These are phyloP conservation scores for Merops nubicus DNA, from an alignment of 2,113 vertebrate genomes.

Conservation along the genomic window DNA sequence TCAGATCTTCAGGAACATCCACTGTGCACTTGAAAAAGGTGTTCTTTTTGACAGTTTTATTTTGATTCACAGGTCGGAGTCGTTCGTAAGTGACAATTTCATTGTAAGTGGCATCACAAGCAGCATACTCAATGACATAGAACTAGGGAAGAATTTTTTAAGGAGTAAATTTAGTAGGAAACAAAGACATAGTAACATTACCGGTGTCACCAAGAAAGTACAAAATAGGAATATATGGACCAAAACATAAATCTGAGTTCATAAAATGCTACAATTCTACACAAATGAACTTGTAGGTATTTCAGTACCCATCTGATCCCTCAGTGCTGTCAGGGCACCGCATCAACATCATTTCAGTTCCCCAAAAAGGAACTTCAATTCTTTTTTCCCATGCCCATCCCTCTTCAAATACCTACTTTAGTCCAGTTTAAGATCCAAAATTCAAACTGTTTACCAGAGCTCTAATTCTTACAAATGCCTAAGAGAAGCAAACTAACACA, in stretches of 20 bases:
- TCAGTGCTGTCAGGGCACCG: fast-evolving
- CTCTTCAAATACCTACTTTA: not conserved
- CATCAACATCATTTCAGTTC: not conserved
- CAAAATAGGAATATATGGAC: not conserved
- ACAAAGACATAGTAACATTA: not conserved
- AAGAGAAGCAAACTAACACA: not conserved
- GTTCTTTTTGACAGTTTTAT: slow-evolving; percentile 85
- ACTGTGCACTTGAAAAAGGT: slow-evolving; percentile 86
- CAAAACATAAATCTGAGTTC: not conserved
- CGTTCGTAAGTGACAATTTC: slow-evolving; percentile 86
- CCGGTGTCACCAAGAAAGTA: not conserved
- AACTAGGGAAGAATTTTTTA: slow-evolving; percentile 64
- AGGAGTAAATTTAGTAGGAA: not conserved
- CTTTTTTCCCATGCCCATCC: not conserved
- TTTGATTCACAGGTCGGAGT: slow-evolving; percentile 85
- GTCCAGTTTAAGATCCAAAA: not conserved
- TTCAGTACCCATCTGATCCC: not conserved
- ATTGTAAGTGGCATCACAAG: slow-evolving; percentile 87
- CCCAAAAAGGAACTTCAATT: not conserved
- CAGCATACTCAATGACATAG: slow-evolving; percentile 87
- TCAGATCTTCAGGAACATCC: slow-evolving; percentile 85
- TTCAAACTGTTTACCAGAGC: not conserved
- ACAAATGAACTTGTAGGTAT: not conserved
- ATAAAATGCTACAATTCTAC: not conserved
- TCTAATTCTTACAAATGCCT: not conserved